phyloP scores from a whole-genome alignment of 1,140 invertebrate species.

The Apocrypta bakeri region DNA sequence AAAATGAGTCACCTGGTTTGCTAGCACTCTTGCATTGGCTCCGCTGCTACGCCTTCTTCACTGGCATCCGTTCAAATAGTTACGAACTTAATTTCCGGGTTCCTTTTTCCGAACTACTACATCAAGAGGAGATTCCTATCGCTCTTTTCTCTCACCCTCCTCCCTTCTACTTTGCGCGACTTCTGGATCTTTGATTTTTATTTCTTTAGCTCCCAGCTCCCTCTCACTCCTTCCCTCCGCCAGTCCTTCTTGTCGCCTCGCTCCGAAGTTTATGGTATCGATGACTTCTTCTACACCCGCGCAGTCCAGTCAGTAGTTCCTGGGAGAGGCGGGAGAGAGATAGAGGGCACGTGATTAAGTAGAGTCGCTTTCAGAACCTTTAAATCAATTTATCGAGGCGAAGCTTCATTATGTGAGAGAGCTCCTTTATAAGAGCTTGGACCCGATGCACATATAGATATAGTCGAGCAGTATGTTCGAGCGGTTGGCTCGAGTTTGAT shows the following conservation, averaged over 20 bases:
- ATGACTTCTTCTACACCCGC: neutral
- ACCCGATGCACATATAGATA: neutral
- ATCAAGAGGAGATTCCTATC: neutral
- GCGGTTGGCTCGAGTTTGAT: neutral
- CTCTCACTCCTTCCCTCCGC: neutral
- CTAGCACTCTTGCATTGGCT: neutral
- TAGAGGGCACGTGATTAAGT: conserved; percentile 28
- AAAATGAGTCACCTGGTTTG: conserved; percentile 46
- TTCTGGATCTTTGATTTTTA: neutral
- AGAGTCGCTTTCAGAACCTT: conserved; percentile 44
- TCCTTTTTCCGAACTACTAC: conserved; percentile 49
- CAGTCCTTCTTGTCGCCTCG: conserved; percentile 11
- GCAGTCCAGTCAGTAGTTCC: too few relatives aligned
- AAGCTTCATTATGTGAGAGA: conserved; percentile 37
- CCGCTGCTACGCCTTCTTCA: conserved; percentile 41
- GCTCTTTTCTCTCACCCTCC: neutral
- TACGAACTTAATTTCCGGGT: conserved; percentile 63
- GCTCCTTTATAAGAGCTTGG: neutral
- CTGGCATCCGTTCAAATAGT: conserved; percentile 67
- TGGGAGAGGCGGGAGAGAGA: too few relatives aligned
- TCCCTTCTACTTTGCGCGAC: neutral
- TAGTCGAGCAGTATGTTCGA: neutral
- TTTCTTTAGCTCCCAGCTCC: too few relatives aligned
- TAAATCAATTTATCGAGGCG: conserved; percentile 47
- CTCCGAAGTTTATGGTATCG: conserved; percentile 14